Conservation (phyloP, 2,888 invertebrate genomes). For the Gastracanthus pulcherrimus region DNA sequence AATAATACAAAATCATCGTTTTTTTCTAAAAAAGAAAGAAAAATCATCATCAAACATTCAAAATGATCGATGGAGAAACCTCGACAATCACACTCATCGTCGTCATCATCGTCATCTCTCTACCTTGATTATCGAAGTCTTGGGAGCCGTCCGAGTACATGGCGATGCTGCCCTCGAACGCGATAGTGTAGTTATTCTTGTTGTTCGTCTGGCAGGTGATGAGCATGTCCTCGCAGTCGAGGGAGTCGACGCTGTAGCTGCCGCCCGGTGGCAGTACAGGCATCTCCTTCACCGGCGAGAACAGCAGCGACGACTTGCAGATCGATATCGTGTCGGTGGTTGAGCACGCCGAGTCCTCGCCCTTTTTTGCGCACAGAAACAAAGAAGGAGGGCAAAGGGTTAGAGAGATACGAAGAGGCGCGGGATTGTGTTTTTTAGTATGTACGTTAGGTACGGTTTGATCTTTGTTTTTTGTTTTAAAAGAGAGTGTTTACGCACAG, state of each 20-base stretch:
- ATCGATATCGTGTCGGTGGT: constrained; percentile 89
- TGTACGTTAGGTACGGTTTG: background rate
- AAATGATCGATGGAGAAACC: no score
- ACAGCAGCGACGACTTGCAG: constrained; percentile 93
- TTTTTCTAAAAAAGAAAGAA: no score
- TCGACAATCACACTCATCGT: no score
- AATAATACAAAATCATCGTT: no score
- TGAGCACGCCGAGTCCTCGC: constrained; percentile 87
- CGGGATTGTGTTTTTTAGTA: constrained; percentile 32
- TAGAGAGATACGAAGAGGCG: constrained; percentile 38
- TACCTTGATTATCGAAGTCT: constrained; percentile 71
- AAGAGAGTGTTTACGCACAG: background rate
- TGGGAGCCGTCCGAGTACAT: constrained; percentile 87
- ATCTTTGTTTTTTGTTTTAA: background rate
- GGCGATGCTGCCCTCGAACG: constrained; percentile 92
- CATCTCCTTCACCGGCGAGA: constrained; percentile 93
- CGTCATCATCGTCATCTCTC: background rate
- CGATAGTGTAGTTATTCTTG: constrained; percentile 96
- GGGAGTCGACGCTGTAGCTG: constrained; percentile 93
- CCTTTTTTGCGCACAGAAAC: constrained; percentile 76
- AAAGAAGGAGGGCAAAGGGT: constrained; percentile 53
- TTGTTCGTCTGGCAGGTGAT: constrained; percentile 93
- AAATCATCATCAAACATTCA: no score
- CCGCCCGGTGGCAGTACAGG: constrained; percentile 83
- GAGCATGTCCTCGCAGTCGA: constrained; percentile 94